phyloP scores from a whole-genome alignment of 2,888 invertebrate species.

The Tenthredo amoena region DNA sequence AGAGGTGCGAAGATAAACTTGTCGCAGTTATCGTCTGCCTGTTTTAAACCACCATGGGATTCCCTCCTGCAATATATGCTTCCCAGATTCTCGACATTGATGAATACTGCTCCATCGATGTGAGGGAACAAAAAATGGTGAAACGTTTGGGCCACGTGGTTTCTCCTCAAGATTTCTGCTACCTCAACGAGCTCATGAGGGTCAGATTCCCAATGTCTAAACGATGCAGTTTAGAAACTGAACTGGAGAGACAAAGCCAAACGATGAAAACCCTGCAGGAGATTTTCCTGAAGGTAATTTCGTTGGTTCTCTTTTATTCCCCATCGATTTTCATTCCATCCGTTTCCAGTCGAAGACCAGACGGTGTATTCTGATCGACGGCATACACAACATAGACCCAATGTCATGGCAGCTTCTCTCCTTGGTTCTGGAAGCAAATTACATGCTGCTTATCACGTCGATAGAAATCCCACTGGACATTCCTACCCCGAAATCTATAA shows the following conservation, averaged over 20 bases:
- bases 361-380: conserved; percentile 78
- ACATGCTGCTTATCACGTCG: conserved; percentile 20
- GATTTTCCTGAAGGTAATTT: conserved; percentile 73
- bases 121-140: conserved; percentile 76
- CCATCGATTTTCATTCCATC: background rate
- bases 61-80: background rate
- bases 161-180: conserved; percentile 78
- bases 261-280: conserved; percentile 76
- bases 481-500: background rate
- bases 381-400: conserved; percentile 79
- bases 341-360: conserved; percentile 47
- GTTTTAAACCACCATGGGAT: background rate
- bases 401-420: conserved; percentile 68
- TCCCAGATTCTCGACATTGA: conserved; percentile 61
- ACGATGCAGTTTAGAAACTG: conserved; percentile 75
- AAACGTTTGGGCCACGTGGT: conserved; percentile 73
- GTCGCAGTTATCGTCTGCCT: too few relatives aligned
- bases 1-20: conserved; percentile 62
- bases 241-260: conserved; percentile 76
- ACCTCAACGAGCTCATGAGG: conserved; percentile 80
- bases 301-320: background rate
- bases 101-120: conserved; percentile 63
- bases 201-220: conserved; percentile 80
- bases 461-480: conserved; percentile 14
- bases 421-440: conserved; percentile 54